Conservation (phyloP, 2,797 vertebrate species). For the Hyperoplus immaculatus region DNA sequence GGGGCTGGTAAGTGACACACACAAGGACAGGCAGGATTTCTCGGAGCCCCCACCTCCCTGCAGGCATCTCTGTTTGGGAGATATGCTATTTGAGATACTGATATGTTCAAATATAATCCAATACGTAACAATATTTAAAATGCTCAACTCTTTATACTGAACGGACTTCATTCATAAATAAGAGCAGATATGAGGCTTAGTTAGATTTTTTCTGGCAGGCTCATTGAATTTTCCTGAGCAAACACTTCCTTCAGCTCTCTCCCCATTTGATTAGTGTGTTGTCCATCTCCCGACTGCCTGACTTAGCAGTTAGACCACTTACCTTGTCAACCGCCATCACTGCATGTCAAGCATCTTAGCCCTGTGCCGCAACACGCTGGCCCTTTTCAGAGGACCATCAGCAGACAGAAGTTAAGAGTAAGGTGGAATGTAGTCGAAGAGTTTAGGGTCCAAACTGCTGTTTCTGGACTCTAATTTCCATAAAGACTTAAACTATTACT, state of each 20-base stretch:
- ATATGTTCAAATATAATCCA: conserved; percentile 44
- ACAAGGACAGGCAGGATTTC: conserved; percentile 77
- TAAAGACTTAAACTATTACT: background rate
- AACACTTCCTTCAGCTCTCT: conserved; percentile 46
- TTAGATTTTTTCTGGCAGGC: conserved; percentile 17
- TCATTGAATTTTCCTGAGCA: conserved; percentile 66
- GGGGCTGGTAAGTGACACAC: conserved; percentile 78
- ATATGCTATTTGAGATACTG: conserved; percentile 63
- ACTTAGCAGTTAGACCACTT: conserved; percentile 68
- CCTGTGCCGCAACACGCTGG: conserved; percentile 19
- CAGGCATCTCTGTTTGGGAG: conserved; percentile 44
- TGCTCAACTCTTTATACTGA: background rate
- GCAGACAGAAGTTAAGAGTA: conserved; percentile 19
- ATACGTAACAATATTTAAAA: conserved; percentile 9
- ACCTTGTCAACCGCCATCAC: conserved; percentile 63
- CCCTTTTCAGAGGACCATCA: conserved; percentile 41
- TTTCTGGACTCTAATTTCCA: background rate
- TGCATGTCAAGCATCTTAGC: conserved; percentile 49
- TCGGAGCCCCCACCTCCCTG: conserved; percentile 51
- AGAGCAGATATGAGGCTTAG: background rate
- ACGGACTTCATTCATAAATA: conserved; percentile 13
- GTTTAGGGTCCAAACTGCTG: background rate
- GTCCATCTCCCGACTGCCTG: conserved; percentile 47
- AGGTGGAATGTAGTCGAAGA: conserved; percentile 7
- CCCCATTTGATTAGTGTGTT: conserved; percentile 41